Base-by-base conservation (phyloP, 2,113 vertebrate species). In the Turnix velox region DNA sequence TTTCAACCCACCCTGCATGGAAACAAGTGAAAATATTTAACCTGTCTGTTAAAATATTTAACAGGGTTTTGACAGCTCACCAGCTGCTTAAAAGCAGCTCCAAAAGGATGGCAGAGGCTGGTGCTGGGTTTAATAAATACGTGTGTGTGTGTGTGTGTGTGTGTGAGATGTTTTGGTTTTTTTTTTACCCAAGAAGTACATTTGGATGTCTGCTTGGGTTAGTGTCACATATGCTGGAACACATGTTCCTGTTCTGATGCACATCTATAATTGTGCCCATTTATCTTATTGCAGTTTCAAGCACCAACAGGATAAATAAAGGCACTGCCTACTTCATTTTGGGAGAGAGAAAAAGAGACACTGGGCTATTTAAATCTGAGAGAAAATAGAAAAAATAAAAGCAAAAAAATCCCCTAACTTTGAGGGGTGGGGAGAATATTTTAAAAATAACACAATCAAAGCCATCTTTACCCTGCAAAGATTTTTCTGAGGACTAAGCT, bases 1-100 rank as follows among this genome's bases (percentile, higher is more conserved):
- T n/a, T n/a, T n/a, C n/a, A n/a, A n/a, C n/a, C n/a, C n/a, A n/a
- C n/a, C n/a, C n/a, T n/a, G n/a, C n/a, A n/a, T n/a, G n/a, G 85
- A 95, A 92, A 76, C 86, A 71, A 75, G 68, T 76, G 90, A 94
- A 96, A 96, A 96, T 96, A 96, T 97, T 96, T 94, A 90, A 96
- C 93, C 83, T 92, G 86, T 94, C 86, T 82, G 92, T 95, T 95
- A 88, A 97, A 97, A 96, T 95, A 96, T 92, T 90, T 94, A 94
- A 92, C 7, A 7, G 65, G 69, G 28, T 94, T 91, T 96, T 96
- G 96, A 97, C 77, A 94, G 79, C 88, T 85, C 91, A 52, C 97
- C 97, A 97, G 97, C 97, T 97, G 97, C 96, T 97, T 97, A 95
- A 84, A 93, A 93, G 94, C 57, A 95, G 96, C 92, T 95, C n/a